Evolutionary conservation across 2,888 invertebrate species (phyloP), one percentile per base, ranked within the genome.

Genomic region (Chymomyza fuscimana): DNA sequence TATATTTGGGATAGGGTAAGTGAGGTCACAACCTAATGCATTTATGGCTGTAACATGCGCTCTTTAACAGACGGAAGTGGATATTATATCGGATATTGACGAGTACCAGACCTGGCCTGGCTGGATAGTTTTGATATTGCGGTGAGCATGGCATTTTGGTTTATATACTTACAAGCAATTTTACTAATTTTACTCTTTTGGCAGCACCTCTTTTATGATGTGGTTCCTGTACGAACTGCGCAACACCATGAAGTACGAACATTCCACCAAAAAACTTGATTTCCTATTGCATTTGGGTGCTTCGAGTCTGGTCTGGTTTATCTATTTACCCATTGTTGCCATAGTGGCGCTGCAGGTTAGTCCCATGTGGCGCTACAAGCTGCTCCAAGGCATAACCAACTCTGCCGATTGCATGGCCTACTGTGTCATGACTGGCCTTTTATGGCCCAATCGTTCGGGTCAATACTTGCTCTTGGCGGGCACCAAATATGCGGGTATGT

Each of bases 101-200:
- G 98, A 99, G 90, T 99, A 98, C 92, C 98, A 98, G 92, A 98
- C 98, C 0, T 98, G 98, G 97, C 98, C 99, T 0, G 99, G 99
- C 5, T 98, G 98, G 96, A 94, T 98, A 76, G 97, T 98, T 74
- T 94, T 99, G 0, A 94, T 96, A 36, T 95, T 99, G 79, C 93
- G 92, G 92, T 92, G 74, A 5, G 64, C 54, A 9, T 52, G 52
- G 52, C 52, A 52, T 16, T 52, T 15, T 4, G 10, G 10, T 12
- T 60, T 65, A 61, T 22, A 32, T 9, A 32, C 10, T 25, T 65
- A 0, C 15, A 36, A 16, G 22, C 5, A 22, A 9, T 16, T 4
- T 19, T 50, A 5, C 0, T 15, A 9, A 32, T 2, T 2, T 61
- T 7, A 1, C 5, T 29, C 5, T 56, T 16, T 32, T 77, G 80